Evolutionary conservation across 2,113 vertebrate species (phyloP), one percentile per base, ranked within the genome.

Genomic region (Formicarius rufipectus): DNA sequence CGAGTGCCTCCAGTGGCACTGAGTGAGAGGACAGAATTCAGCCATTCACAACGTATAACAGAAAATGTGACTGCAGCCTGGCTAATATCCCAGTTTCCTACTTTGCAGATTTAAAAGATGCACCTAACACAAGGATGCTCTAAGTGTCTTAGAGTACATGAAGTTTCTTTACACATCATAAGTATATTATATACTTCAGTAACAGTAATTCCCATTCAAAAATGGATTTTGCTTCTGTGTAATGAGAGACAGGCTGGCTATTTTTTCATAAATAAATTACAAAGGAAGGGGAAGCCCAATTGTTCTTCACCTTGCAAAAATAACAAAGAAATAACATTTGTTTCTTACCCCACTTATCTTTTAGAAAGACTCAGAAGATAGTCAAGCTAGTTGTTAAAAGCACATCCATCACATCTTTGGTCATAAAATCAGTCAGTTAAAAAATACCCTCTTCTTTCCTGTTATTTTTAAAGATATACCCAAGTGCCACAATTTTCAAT

Each of bases 351-450:
- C 47, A 64, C 71, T 80, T 53, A 76, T 82, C 45, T 92, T 53
- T 58, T 50, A 89, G 58, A 73, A 53, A 58, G 12, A 42, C 71
- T 69, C 31, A 90, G 45, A 79, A 76, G 40, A 92, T 44, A 72
- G 44, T 56, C 56, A 87, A 89, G 55, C 19, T 75, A 63, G 64
- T 74, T 77, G 42, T 56, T 93, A 81, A 86, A 92, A 95, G 60
- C 44, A 87, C 25, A 87, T 84, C 64, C 52, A 89, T 80, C 60
- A 72, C 31, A 55, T n/a, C 35, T 63, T 63, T 2, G 14, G 81
- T 42, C 64, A 71, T 64, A 72, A 90, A 81, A 71, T 67, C 44
- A 59, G 47, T 39, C 35, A 74, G 30, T 55, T 77, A 87, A 88
- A 78, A 72, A 89, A 67, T 6, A 69, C 9, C 27, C 31, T 81